phyloP scores from a whole-genome alignment of 2,113 vertebrate genomes.

The Elaphurus davidianus region DNA sequence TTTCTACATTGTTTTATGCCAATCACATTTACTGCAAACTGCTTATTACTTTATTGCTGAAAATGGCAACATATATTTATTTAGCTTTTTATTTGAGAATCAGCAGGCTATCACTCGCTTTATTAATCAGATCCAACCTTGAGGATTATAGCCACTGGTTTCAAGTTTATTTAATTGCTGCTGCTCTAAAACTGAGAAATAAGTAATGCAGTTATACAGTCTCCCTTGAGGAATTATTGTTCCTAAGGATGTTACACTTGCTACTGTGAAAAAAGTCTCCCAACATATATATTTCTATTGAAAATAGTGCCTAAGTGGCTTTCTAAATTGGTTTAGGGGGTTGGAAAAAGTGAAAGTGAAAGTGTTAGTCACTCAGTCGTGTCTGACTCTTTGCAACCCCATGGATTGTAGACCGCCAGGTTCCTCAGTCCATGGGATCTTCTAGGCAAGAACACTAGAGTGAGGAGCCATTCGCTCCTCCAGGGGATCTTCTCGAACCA shows the following conservation, averaged over 20 bases:
- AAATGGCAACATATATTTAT: conserved; percentile 78
- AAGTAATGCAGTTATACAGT: conserved; percentile 65
- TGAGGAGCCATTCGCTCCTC: neutral
- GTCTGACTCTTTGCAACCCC: neutral
- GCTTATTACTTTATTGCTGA: conserved; percentile 80
- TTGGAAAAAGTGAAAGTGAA: neutral
- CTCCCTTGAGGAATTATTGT: conserved; percentile 74
- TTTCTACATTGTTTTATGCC: conserved; percentile 77
- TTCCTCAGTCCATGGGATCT: neutral
- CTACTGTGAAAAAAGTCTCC: conserved; percentile 28
- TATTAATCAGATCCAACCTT: conserved; percentile 80
- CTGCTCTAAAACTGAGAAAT: conserved; percentile 72
- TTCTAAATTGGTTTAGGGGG: conserved; percentile 45
- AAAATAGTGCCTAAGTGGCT: neutral
- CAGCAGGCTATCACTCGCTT: conserved; percentile 77
- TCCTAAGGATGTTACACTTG: conserved; percentile 60
- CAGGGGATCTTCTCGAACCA: neutral
- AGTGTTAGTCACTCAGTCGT: neutral
- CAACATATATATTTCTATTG: neutral
- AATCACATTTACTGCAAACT: conserved; percentile 76
- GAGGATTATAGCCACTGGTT: conserved; percentile 75
- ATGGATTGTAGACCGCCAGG: neutral
- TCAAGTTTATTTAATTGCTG: conserved; percentile 79
- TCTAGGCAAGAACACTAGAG: neutral
- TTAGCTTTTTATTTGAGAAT: conserved; percentile 81